Conservation (phyloP, 2,113 vertebrate genomes). For the Helogale parvula region DNA sequence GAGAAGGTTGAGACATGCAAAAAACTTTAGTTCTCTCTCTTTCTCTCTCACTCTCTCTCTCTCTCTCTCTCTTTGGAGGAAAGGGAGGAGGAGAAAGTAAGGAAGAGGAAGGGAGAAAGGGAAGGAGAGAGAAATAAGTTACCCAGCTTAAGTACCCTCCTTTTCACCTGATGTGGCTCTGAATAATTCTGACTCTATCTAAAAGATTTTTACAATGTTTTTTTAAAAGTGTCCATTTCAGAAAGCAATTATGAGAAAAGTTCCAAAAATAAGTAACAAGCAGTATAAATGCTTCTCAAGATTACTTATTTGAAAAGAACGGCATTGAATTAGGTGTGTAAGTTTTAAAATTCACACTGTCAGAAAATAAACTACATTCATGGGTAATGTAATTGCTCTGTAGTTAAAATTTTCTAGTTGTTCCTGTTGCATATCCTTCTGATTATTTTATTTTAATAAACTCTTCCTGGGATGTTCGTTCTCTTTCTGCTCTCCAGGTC, state of each 20-base stretch:
- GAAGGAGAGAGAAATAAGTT: background rate
- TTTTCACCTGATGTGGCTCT: slow-evolving; percentile 14
- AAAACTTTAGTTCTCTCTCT: background rate
- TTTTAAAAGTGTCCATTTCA: slow-evolving; percentile 48
- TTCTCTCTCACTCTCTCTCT: background rate
- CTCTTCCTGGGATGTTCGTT: background rate
- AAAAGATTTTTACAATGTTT: background rate
- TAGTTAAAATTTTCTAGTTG: background rate
- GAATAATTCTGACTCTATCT: slow-evolving; percentile 58
- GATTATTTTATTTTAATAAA: background rate
- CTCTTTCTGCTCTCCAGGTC: background rate
- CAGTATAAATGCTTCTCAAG: background rate
- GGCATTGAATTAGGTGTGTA: background rate
- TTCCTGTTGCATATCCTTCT: background rate
- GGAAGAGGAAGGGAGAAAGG: background rate
- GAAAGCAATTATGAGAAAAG: slow-evolving; percentile 49
- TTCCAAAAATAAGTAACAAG: slow-evolving; percentile 10
- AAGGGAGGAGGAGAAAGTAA: background rate
- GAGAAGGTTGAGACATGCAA: background rate
- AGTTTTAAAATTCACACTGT: slow-evolving; percentile 12
- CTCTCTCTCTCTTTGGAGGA: background rate
- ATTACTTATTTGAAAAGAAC: background rate
- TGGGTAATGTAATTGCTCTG: background rate
- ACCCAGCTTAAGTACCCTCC: background rate
- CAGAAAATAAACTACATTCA: background rate